Evolutionary conservation across 1,140 invertebrate species (phyloP), one percentile per base, ranked within the genome.

Genomic region (Drosophila gunungcola): DNA sequence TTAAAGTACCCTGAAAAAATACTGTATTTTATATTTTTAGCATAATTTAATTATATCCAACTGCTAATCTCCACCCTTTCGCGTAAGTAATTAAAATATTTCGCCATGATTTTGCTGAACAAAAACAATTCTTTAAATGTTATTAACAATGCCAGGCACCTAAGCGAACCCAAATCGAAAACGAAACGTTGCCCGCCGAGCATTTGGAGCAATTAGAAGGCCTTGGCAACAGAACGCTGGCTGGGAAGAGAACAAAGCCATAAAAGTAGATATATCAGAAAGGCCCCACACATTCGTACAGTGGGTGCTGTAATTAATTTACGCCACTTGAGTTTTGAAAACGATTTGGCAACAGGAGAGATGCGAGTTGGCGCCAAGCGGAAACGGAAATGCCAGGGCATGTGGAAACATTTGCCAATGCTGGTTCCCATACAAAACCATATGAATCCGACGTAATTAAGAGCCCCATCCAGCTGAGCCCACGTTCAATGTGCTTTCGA

Each of bases 361-460:
- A 49, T 42, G 34, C 21, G 27, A 41, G 67, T 3, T 64, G 65
- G 69, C 57, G 65, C 73, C 72, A 57, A 67, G 60, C 62, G 61
- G 72, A 55, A 72, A 70, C 78, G 78, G 78, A 81, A 60, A 72
- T 83, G 76, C 77, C 80, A 85, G 73, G 68, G 76, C 81, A 84
- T 84, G 80, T 84, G 80, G 80, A 84, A 84, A 84, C 80, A 84
- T 84, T 84, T 80, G 76, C 80, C 80, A 83, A 84, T 84, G 80
- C 60, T 43, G 43, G 53, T 29, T 42, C 51, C 57, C 57, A 56
- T 56, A 29, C 61, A 68, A 56, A 65, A 63, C 57, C 51, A 72
- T 63, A 84, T 80, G 69, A 73, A 67, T 56, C 58, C 46, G 39
- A 56, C 77, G 54, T 78, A 82, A 83, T 83, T 82, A 83, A 82